Conservation (phyloP, 2,113 vertebrate genomes). For the Pygoscelis antarcticus region DNA sequence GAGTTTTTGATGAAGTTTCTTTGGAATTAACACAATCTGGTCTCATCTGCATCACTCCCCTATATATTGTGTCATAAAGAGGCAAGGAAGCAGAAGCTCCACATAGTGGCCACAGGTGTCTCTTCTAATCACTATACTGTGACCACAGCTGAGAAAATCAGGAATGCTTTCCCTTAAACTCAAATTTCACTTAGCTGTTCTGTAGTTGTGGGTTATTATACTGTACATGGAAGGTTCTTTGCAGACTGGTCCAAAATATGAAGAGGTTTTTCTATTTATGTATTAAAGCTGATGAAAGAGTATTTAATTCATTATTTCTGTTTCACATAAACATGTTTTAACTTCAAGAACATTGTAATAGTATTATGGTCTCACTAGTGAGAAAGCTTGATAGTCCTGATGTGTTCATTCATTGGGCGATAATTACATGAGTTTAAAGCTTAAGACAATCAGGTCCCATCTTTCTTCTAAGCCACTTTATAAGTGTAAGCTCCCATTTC, state of each 20-base stretch:
- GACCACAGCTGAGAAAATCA: neutral
- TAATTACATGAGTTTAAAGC: neutral
- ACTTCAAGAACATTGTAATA: neutral
- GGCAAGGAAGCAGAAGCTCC: neutral
- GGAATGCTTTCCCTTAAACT: neutral
- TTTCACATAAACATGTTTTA: neutral
- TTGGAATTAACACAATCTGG: neutral
- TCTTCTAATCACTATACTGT: neutral
- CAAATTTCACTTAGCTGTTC: neutral
- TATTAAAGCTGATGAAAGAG: neutral
- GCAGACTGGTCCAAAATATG: neutral
- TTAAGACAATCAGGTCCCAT: neutral
- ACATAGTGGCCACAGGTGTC: accelerated
- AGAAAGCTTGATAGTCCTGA: neutral
- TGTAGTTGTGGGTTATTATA: neutral
- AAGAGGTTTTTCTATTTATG: neutral
- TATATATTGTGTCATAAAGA: neutral
- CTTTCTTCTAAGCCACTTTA: neutral
- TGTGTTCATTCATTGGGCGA: neutral
- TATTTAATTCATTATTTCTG: neutral
- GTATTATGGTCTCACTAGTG: neutral
- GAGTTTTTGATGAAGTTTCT: neutral
- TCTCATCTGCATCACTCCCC: neutral
- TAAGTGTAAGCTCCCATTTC: neutral
- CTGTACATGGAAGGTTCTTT: neutral